Percentiles rank a stretch among this genome's conserved stretches.
Conservation (phyloP, 2,797 vertebrate genomes). For the Enteromius unitaeniatus region DNA sequence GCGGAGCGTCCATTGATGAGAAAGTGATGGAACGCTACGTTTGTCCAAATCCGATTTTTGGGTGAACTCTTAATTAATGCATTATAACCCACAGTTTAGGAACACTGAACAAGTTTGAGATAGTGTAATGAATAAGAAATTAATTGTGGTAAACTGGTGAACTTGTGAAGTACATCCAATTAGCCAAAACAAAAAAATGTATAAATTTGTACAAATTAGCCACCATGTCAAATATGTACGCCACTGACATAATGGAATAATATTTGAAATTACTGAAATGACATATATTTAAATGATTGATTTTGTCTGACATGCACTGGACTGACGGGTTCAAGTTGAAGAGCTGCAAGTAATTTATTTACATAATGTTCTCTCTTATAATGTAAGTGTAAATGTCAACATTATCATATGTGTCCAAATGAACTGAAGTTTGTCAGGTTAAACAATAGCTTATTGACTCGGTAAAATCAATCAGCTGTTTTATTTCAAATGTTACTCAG, state of each 20-base stretch:
- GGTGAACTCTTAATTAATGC: not conserved
- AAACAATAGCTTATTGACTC: not conserved
- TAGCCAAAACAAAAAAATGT: too few species aligned
- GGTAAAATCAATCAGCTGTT: not conserved
- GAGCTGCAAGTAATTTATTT: not conserved
- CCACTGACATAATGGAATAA: too few species aligned
- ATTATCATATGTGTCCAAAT: not conserved
- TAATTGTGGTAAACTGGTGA: too few species aligned
- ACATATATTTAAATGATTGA: not conserved
- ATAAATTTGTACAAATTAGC: too few species aligned
- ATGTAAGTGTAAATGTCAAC: not conserved
- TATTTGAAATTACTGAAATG: not conserved
- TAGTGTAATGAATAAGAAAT: not conserved
- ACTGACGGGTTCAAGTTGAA: not conserved
- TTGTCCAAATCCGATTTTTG: too few species aligned
- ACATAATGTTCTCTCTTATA: not conserved
- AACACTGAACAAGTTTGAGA: too few species aligned
- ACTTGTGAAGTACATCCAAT: too few species aligned
- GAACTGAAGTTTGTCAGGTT: not conserved
- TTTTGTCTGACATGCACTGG: too few species aligned
- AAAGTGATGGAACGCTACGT: too few species aligned
- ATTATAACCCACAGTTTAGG: not conserved
- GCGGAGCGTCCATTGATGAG: too few species aligned
- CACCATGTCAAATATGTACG: too few species aligned
- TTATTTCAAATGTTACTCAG: not conserved